phyloP scores from a whole-genome alignment of 2,888 invertebrate genomes.

The Seladonia tumulorum region DNA sequence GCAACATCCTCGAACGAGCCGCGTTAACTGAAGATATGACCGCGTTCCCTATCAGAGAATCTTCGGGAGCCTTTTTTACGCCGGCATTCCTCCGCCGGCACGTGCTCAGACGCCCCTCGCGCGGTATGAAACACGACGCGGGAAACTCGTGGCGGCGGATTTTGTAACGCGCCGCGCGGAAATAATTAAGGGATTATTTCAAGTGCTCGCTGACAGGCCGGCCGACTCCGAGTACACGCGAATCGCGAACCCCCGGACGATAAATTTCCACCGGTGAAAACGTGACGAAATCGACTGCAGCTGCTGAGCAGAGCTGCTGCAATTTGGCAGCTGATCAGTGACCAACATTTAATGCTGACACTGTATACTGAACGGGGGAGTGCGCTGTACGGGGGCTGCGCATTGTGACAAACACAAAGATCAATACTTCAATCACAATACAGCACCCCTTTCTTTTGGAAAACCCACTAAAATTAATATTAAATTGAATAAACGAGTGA shows the following conservation, averaged over 20 bases:
- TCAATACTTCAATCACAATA: background rate
- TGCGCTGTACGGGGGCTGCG: background rate
- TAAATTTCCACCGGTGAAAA: background rate
- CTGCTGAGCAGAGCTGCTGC: background rate
- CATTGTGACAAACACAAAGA: background rate
- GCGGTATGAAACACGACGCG: background rate
- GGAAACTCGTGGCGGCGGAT: background rate
- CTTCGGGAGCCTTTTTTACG: slow-evolving; percentile 32
- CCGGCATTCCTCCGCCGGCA: background rate
- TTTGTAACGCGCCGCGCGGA: background rate
- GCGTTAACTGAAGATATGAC: slow-evolving; percentile 51
- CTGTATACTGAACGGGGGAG: background rate
- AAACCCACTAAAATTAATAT: background rate
- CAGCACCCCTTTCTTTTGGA: background rate
- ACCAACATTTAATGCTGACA: background rate
- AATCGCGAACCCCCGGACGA: background rate
- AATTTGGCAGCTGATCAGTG: slow-evolving; percentile 9
- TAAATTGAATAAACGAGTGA: background rate
- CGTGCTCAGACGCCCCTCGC: background rate
- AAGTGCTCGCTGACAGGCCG: background rate
- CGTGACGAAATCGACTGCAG: background rate
- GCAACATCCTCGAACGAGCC: slow-evolving; percentile 47
- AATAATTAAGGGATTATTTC: slow-evolving; percentile 16
- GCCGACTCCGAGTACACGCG: background rate
- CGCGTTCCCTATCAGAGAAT: slow-evolving; percentile 45